phyloP scores from a whole-genome alignment of 2,113 vertebrate genomes.

The Plotosus lineatus region DNA sequence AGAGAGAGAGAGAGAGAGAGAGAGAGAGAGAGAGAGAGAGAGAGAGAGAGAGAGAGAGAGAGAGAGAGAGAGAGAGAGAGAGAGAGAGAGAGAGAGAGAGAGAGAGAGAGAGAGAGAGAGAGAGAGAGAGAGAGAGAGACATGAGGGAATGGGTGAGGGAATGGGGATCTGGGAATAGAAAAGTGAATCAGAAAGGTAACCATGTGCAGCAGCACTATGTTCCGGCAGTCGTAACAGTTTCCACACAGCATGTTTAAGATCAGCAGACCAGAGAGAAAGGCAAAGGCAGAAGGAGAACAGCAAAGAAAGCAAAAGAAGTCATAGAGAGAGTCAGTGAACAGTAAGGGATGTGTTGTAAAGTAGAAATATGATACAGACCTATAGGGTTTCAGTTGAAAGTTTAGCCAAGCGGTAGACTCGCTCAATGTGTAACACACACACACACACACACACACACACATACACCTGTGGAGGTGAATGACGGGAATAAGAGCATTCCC shows the following conservation, averaged over 20 bases:
- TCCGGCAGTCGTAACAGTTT: slow-evolving; percentile 53
- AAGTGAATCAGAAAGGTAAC: slow-evolving; percentile 69
- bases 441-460: slow-evolving; percentile 20
- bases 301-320: slow-evolving; percentile 50
- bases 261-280: slow-evolving; percentile 45
- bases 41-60: slow-evolving; percentile 32
- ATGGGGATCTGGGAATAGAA: slow-evolving; percentile 49
- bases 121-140: slow-evolving; percentile 24
- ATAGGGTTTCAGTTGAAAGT: slow-evolving; percentile 38
- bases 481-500: too few relatives aligned
- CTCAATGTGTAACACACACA: slow-evolving; percentile 23
- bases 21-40: neutral
- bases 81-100: slow-evolving; percentile 19
- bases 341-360: slow-evolving; percentile 41
- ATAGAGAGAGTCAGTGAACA: slow-evolving; percentile 46
- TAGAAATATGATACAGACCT: slow-evolving; percentile 27
- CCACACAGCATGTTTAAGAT: slow-evolving; percentile 54
- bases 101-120: slow-evolving; percentile 27
- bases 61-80: slow-evolving; percentile 9
- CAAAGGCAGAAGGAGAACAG: slow-evolving; percentile 38
- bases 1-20: slow-evolving; percentile 4
- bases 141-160: slow-evolving; percentile 15
- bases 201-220: slow-evolving; percentile 59
- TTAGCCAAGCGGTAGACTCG: slow-evolving; percentile 39
- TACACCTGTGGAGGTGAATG: too few relatives aligned